Base-by-base conservation (phyloP, 2,888 invertebrate genomes). In the Aleiodes alternator region DNA sequence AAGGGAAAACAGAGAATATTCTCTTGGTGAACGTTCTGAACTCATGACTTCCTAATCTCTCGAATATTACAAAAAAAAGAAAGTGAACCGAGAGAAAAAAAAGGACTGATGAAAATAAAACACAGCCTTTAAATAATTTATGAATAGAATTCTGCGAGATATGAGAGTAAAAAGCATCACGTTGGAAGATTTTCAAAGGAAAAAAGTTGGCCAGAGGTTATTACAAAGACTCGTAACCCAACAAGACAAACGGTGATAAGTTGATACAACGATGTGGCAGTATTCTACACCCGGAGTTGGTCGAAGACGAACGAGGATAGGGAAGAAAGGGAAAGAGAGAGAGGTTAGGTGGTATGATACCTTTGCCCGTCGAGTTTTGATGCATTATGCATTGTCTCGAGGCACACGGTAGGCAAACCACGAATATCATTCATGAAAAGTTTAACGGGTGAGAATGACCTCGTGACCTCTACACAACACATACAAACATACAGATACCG, bases 331-430 rank as follows among this genome's bases (percentile, higher is more conserved):
- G 34, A 50, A 11, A 66, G 16, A 59, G 50, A 73, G 57, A 72
- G 64, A 72, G 59, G 70, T 50, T 34, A 51, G 38, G 16, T n/a
- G 66, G 14, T 34, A 5, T 9, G 7, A 56, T 55, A 59, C 53
- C 16, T 66, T 75, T 16, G 53, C 29, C 48, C 64, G 64, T 64
- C 48, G 43, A 64, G 64, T 64, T 64, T 64, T 64, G 66, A 73
- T 73, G 68, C 73, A 73, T 73, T 73, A 73, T 68, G 68, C 73
- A 73, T 73, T 68, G 57, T 68, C 73, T 73, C 56, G 73, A 57
- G 43, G 43, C 51, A 51, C 68, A 51, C 51, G 68, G 68, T 68
- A 68, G 51, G 68, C 68, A 68, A 68, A 68, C 50, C 50, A 51
- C 50, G 51, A 68, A 68, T 68, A 68, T 68, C 68, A 68, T 68